Percentiles rank a stretch among this genome's conserved stretches.
Conservation (phyloP, 2,888 invertebrate genomes). For the Sphaerophoria taeniata region DNA sequence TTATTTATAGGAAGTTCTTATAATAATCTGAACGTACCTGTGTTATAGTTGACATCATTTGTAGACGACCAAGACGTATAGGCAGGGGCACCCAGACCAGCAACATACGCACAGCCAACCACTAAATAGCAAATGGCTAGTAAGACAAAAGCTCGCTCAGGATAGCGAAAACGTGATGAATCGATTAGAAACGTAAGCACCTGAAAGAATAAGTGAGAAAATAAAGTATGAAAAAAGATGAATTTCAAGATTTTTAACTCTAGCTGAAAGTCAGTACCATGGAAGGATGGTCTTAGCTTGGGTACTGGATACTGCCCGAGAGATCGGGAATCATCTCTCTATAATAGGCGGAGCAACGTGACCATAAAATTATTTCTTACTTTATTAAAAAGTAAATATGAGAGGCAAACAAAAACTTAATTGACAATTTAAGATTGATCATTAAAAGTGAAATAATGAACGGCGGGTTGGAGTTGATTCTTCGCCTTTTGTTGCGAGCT, state of each 20-base stretch:
- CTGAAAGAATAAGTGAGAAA: slow-evolving; percentile 78
- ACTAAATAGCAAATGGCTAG: slow-evolving; percentile 97
- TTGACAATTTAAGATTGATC: slow-evolving; percentile 69
- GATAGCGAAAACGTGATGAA: slow-evolving; percentile 97
- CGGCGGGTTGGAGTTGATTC: no score
- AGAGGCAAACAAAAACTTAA: slow-evolving; percentile 53
- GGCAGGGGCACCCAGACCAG: slow-evolving; percentile 92
- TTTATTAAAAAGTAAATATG: slow-evolving; percentile 56
- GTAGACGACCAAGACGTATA: slow-evolving; percentile 87
- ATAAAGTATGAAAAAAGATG: slow-evolving; percentile 34
- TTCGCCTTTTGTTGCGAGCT: background rate
- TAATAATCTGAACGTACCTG: slow-evolving; percentile 86
- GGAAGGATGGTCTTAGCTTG: slow-evolving; percentile 6
- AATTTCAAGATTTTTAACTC: slow-evolving; percentile 8
- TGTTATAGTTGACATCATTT: slow-evolving; percentile 92
- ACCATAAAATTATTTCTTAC: slow-evolving; percentile 42
- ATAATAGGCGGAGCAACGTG: slow-evolving; percentile 24
- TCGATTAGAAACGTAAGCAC: slow-evolving; percentile 96
- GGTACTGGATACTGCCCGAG: background rate
- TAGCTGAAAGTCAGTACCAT: slow-evolving; percentile 32
- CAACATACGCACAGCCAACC: slow-evolving; percentile 95
- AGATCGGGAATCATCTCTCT: background rate
- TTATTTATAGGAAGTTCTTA: slow-evolving; percentile 9
- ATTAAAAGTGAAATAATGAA: slow-evolving; percentile 50
- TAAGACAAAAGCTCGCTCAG: slow-evolving; percentile 98